Base-by-base conservation (phyloP, 2,888 invertebrate genomes). In the Drosophila diplacantha region DNA sequence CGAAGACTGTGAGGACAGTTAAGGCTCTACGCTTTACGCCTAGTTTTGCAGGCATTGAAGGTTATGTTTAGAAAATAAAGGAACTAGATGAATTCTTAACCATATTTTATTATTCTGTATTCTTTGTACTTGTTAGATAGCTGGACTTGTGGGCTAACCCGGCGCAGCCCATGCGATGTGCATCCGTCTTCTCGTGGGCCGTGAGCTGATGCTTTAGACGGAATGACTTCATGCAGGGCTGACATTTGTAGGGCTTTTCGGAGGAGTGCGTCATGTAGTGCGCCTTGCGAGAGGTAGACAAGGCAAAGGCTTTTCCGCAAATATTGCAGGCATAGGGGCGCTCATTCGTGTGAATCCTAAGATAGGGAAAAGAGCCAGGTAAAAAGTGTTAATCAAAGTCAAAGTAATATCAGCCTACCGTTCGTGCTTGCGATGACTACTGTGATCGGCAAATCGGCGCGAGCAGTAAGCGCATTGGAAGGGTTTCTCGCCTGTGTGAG, bases 171-270 rank as follows among this genome's bases (percentile, higher is more conserved):
- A 51, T 57, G 5, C 64, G 73, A 53, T 81, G 81, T 8, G 49
- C 53, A 16, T 81, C 67, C 0, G 78, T 59, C 7, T 74, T 79
- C 34, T 71, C 63, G 67, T 88, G 88, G 0, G 87, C 87, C 39
- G 87, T 87, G 1, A 88, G 73, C 57, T 88, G 88, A 63, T 88
- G 88, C 2, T 85, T 81, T 69, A 87, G 71, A 6, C 87, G 85
- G 55, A 88, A 88, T 1, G 82, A 81, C 61, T 87, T 88, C 5
- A 80, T 74, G 57, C 88, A 88, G 4, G 79, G 74, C 3, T 75
- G 59, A 52, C 88, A 88, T 50, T 86, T 87, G 53, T 76, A 84
- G 0, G 84, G 85, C 22, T 84, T 86, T 60, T 82, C 84, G 9
- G 83, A 76, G 1, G 87, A 79, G 55, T 87, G 87, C 2, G 81